Base-by-base conservation (phyloP, 1,140 invertebrate species). In the Prorops nasuta region DNA sequence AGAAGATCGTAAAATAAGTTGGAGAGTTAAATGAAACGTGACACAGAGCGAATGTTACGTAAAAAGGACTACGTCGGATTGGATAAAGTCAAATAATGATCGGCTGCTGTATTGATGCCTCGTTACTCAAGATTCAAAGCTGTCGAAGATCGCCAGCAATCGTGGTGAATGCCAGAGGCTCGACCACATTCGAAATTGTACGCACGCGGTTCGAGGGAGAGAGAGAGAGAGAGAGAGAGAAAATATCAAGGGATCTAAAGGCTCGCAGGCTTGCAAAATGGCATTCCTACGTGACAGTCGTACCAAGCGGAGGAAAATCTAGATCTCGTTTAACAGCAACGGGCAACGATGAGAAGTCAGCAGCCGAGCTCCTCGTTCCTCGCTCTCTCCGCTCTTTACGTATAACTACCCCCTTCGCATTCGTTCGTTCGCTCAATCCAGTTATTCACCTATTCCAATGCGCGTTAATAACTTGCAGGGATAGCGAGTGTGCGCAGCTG, bases 201-300 rank as follows among this genome's bases (percentile, higher is more conserved):
- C n/a, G n/a, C n/a, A n/a, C n/a, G n/a, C n/a, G n/a, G n/a, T n/a
- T n/a, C n/a, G n/a, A n/a, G n/a, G n/a, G n/a, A n/a, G n/a, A n/a
- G n/a, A n/a, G n/a, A n/a, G n/a, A n/a, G n/a, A n/a, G n/a, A n/a
- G n/a, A n/a, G n/a, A n/a, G n/a, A n/a, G n/a, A n/a, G n/a, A 38
- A 38, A 38, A 14, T 38, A 38, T 16, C 17, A 16, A 38, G 14
- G 20, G 38, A 40, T 40, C 38, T 40, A 9, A 10, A 12, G n/a
- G 24, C 24, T 28, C 12, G 24, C 12, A 28, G 38, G 12, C 28
- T 42, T 7, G 58, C 42, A 47, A 53, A 60, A 56, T 56, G 43
- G 46, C 46, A 47, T 55, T 53, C 43, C 48, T 53, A 56, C 57
- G 56, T 60, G 53, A 61, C 53, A 49, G 41, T 59, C 49, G 39